Evolutionary conservation across 1,140 invertebrate genomes (phyloP).

Genomic region (Cardiocondyla obscurior): DNA sequence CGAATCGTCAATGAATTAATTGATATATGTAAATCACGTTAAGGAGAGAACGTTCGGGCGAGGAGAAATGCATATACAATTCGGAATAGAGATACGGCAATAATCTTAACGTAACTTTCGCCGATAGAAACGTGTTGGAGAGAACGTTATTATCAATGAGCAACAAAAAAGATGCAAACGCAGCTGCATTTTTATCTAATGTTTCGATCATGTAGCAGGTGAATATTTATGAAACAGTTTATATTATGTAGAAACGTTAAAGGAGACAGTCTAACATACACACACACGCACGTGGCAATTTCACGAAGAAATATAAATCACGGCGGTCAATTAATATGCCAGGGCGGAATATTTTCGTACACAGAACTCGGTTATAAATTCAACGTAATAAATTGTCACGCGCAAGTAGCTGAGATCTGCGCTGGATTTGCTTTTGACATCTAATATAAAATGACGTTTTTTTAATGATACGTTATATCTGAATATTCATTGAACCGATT

Average conservation of each 20-base stretch:
- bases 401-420: background rate
- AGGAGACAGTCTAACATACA: constrained; percentile 16
- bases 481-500: background rate
- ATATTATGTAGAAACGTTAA: background rate
- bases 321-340: constrained; percentile 45
- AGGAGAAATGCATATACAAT: background rate
- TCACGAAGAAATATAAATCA: constrained; percentile 61
- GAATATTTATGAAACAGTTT: constrained; percentile 12
- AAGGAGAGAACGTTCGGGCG: background rate
- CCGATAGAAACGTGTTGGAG: constrained; percentile 41
- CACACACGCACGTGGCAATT: constrained; percentile 37
- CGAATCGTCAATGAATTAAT: constrained; percentile 61
- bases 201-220: background rate
- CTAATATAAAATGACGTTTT: constrained; percentile 4
- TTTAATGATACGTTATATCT: background rate
- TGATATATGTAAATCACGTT: constrained; percentile 59
- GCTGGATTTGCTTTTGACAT: background rate
- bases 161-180: constrained; percentile 49
- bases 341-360: constrained; percentile 52
- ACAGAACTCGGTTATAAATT: constrained; percentile 58
- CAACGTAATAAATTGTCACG: constrained; percentile 28
- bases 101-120: constrained; percentile 50
- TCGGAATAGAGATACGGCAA: background rate
- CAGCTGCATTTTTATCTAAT: background rate
- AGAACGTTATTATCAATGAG: constrained; percentile 43